These are phyloP conservation scores for Trachurus trachurus DNA, from an alignment of 2,797 vertebrate genomes.

Conservation along the genomic window DNA sequence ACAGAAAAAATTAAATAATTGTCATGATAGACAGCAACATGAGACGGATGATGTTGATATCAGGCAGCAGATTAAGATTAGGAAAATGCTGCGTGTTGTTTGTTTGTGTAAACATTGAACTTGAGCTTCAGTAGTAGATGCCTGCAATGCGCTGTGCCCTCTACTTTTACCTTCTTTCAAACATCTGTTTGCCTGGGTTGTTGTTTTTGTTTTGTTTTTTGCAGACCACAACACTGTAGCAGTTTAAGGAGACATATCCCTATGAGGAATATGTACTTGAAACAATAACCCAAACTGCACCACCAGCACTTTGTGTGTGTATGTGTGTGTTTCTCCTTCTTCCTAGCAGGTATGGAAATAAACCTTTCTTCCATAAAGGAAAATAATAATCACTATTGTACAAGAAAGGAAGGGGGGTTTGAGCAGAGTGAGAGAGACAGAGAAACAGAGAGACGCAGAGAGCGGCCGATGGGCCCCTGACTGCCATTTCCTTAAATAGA, in stretches of 20 bases:
- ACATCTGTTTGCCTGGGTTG: background rate
- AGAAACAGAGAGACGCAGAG: slow-evolving; percentile 55
- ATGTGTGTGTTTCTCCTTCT: slow-evolving; percentile 12
- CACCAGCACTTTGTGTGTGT: slow-evolving; percentile 13
- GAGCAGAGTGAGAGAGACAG: slow-evolving; percentile 42
- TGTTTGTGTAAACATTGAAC: background rate
- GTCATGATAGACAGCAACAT: too few relatives aligned
- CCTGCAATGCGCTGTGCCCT: background rate
- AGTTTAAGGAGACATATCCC: slow-evolving; percentile 28
- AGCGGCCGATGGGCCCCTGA: slow-evolving; percentile 64
- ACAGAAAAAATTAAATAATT: too few relatives aligned
- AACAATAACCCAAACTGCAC: slow-evolving; percentile 37
- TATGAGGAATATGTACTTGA: slow-evolving; percentile 18
- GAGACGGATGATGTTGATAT: background rate
- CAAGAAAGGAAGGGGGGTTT: slow-evolving; percentile 55
- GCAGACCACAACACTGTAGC: slow-evolving; percentile 10
- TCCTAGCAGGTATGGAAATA: slow-evolving; percentile 72
- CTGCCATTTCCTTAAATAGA: slow-evolving; percentile 87
- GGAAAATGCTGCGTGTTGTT: background rate
- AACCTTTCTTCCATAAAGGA: slow-evolving; percentile 75
- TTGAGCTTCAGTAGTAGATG: background rate
- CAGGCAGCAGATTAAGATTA: background rate
- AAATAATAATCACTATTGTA: slow-evolving; percentile 73
- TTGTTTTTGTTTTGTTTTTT: slow-evolving; percentile 34
- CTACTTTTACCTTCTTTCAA: slow-evolving; percentile 1